phyloP scores from a whole-genome alignment of 2,888 invertebrate species.

The Chrysolina americana region DNA sequence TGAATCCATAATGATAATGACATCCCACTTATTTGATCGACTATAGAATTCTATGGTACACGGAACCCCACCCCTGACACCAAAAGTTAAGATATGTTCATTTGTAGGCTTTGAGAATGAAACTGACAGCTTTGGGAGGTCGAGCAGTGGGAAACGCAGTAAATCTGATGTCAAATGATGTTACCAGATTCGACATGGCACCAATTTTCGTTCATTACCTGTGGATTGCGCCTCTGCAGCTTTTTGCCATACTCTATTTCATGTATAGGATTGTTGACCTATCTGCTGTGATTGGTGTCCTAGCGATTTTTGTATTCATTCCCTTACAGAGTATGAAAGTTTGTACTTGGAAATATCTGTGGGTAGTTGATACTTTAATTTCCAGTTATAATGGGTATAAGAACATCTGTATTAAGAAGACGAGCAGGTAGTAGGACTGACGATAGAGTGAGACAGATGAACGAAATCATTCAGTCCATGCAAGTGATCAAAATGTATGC shows the following conservation, averaged over 20 bases:
- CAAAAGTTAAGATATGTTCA: not conserved
- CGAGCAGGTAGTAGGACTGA: conserved; percentile 85
- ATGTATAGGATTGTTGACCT: conserved; percentile 70
- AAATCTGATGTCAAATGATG: conserved; percentile 84
- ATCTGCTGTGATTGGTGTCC: conserved; percentile 71
- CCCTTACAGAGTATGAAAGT: conserved; percentile 72
- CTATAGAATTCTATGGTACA: no score
- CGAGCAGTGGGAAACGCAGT: conserved; percentile 77
- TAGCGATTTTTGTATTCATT: conserved; percentile 74
- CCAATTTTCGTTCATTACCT: conserved; percentile 80
- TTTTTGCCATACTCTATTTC: conserved; percentile 74
- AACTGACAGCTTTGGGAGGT: conserved; percentile 79
- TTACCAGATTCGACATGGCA: conserved; percentile 80
- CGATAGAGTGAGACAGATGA: conserved; percentile 86
- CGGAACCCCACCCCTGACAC: no score
- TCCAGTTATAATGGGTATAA: conserved; percentile 72
- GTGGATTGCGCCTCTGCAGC: conserved; percentile 81
- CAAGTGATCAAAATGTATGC: conserved; percentile 96
- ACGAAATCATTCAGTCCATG: conserved; percentile 90
- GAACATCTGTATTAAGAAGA: conserved; percentile 70
- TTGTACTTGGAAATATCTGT: not conserved
- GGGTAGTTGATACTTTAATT: conserved; percentile 19
- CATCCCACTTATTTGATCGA: no score
- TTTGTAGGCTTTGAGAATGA: conserved; percentile 79
- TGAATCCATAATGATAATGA: no score